Percentiles rank a stretch among this genome's conserved stretches.
Conservation (phyloP, 2,888 invertebrate species). For the Tanypteryx hageni region DNA sequence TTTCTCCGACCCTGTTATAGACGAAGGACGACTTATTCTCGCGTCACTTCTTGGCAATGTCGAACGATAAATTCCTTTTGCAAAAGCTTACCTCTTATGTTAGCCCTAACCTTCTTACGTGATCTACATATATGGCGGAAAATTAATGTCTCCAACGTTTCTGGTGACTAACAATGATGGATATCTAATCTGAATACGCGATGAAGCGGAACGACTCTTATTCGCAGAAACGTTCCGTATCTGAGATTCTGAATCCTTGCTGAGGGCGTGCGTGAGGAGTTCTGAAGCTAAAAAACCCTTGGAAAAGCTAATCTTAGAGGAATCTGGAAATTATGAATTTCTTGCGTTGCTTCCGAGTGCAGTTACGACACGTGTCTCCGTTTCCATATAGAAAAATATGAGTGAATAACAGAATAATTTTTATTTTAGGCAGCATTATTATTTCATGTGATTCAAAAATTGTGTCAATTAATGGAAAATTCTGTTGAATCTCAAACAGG, state of each 20-base stretch:
- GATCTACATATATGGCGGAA: not conserved
- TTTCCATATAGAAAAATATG: no score
- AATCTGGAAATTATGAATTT: not conserved
- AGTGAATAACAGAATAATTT: no score
- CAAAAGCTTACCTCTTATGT: not conserved
- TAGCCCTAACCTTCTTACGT: not conserved
- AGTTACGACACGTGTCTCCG: no score
- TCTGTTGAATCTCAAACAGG: no score
- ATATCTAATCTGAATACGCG: not conserved
- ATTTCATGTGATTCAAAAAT: no score
- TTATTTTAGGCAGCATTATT: no score
- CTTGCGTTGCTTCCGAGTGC: not conserved
- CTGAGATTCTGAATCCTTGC: no score
- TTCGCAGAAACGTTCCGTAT: not conserved
- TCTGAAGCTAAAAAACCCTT: not conserved
- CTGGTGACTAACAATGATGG: not conserved
- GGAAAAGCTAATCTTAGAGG: not conserved
- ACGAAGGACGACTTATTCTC: not conserved
- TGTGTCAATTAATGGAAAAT: no score
- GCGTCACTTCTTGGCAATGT: not conserved
- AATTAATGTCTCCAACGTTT: not conserved
- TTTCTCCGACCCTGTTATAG: not conserved
- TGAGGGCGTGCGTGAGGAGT: not conserved
- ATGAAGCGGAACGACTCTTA: not conserved
- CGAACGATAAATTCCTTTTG: not conserved